Base-by-base conservation (phyloP, 2,797 vertebrate genomes). In the Squalus acanthias region DNA sequence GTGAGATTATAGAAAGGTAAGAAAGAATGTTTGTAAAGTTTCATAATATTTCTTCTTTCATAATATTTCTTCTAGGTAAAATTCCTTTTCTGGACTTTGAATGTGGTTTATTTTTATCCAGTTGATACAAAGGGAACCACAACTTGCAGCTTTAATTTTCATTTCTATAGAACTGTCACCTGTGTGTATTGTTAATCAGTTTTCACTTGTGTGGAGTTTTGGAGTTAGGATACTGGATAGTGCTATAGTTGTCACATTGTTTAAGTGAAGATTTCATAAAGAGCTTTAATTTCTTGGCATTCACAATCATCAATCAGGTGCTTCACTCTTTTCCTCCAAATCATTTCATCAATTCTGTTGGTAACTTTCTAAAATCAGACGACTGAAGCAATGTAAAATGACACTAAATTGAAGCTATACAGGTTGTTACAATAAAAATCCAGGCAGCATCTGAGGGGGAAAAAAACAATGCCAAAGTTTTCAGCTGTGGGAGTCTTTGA, bases 1-100 rank as follows among this genome's bases (percentile, higher is more conserved):
- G 99, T 53, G 97, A 98, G 96, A 97, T 99, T 92, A 97, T 98
- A 96, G 99, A 99, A 98, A 99, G 98, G 99, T 99, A 97, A 97
- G 97, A 87, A 33, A 22, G 15, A 79, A 89, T 24, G 2, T 92
- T 92, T 15, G 39, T 39, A 57, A 50, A 63, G 53, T 50, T 63
- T 92, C 72, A 93, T 20, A 95, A 74, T 46, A 26, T 39, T 87
- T 87, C 57, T 70, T 50, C 46, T 15, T 95, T 91, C 85, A 96
- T 26, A 95, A 72, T 39, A 26, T 20, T 87, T 87, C 57, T 70
- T 50, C n/a, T 15, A 22, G 60, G 20, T 70, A 65, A 95, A 60
- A 95, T 46, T 20, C 20, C 69, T 95, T n/a, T 57, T n/a, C 93
- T 53, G 20, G 29, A 72, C 94, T 96, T 46, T 15, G 57, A 8